Evolutionary conservation across 2,113 vertebrate species (phyloP).

Genomic region (Nerophis ophidion): DNA sequence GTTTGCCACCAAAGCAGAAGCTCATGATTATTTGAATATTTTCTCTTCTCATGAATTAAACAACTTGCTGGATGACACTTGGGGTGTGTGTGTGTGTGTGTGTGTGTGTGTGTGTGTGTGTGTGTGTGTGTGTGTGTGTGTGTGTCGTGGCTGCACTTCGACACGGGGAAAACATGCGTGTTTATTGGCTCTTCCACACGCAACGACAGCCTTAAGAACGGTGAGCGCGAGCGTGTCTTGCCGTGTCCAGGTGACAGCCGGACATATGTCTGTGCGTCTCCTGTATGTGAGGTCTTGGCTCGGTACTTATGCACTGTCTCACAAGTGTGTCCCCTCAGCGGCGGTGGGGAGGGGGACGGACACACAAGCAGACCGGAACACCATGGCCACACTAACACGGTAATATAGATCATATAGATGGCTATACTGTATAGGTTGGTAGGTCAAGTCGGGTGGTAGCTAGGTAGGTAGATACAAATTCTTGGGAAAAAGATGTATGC

Average conservation of each 20-base stretch:
- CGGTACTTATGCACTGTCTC: conserved; percentile 81
- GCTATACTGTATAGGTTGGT: too few species aligned
- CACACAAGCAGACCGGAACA: conserved; percentile 42
- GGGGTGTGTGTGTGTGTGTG: neutral
- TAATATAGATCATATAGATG: too few species aligned
- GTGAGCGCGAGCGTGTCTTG: conserved; percentile 77
- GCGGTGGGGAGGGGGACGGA: conserved; percentile 45
- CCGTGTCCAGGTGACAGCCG: conserved; percentile 81
- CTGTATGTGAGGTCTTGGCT: conserved; percentile 82
- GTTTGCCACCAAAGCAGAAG: conserved; percentile 47
- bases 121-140: neutral
- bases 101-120: conserved; percentile 12
- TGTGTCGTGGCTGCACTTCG: neutral
- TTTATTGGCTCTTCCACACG: too few species aligned
- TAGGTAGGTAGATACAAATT: too few species aligned
- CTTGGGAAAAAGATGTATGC: too few species aligned
- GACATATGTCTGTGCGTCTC: conserved; percentile 84
- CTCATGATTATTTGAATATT: conserved; percentile 67
- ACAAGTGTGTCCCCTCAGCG: conserved; percentile 64
- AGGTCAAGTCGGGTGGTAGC: too few species aligned
- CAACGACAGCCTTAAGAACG: neutral
- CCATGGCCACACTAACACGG: too few species aligned
- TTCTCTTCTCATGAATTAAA: conserved; percentile 65
- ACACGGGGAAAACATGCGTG: too few species aligned
- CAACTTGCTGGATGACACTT: conserved; percentile 38